These are phyloP conservation scores for Phyllopteryx taeniolatus DNA, from an alignment of 2,113 vertebrate genomes.

Conservation along the genomic window DNA sequence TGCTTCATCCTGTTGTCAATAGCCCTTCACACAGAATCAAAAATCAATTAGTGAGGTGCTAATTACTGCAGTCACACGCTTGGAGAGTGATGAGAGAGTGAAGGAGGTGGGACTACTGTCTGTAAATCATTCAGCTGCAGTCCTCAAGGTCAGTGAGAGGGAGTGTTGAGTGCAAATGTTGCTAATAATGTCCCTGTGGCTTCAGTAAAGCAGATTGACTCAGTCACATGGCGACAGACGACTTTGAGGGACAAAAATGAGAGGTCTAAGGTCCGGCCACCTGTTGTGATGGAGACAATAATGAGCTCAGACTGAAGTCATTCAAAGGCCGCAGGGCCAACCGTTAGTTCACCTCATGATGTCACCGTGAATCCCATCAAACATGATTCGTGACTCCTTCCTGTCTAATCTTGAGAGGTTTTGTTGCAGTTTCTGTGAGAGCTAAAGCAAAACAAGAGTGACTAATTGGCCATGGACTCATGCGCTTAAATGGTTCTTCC, in stretches of 20 bases:
- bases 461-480: background rate
- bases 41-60: conserved; percentile 40
- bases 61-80: conserved; percentile 41
- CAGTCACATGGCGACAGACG: background rate
- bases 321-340: background rate
- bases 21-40: conserved; percentile 21
- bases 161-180: conserved; percentile 3
- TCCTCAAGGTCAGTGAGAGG: conserved; percentile 35
- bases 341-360: conserved; percentile 37
- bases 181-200: conserved; percentile 15
- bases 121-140: conserved; percentile 39
- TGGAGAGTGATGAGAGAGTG: background rate
- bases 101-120: background rate
- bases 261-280: background rate
- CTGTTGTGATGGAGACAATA: conserved; percentile 21
- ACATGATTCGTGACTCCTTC: conserved; percentile 31
- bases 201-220: conserved; percentile 12
- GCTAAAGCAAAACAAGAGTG: background rate
- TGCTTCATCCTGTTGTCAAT: conserved; percentile 31
- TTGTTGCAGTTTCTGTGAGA: conserved; percentile 26
- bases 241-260: conserved; percentile 8
- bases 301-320: conserved; percentile 37
- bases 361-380: conserved; percentile 26
- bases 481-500: background rate
- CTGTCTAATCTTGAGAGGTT: conserved; percentile 17